Conservation (phyloP, 2,113 vertebrate species). For the Indicator indicator region DNA sequence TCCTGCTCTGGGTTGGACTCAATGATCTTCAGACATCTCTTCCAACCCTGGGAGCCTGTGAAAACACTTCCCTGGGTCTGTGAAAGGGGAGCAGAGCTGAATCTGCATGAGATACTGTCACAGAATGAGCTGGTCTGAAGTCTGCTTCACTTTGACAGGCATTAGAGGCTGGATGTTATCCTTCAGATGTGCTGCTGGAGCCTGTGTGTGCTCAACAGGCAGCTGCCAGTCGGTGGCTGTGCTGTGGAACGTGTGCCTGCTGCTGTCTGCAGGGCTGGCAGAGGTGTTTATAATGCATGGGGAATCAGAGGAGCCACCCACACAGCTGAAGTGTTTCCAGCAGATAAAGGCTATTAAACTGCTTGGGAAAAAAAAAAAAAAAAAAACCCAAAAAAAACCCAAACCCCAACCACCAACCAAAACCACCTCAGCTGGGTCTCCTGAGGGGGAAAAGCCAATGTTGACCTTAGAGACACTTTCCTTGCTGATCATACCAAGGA, state of each 20-base stretch:
- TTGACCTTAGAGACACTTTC: slow-evolving; percentile 50
- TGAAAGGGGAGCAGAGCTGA: not conserved
- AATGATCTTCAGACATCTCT: too few species aligned
- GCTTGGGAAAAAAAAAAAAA: slow-evolving; percentile 28
- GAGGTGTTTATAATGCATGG: slow-evolving; percentile 40
- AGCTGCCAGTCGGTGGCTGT: not conserved
- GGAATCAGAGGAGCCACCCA: slow-evolving; percentile 13
- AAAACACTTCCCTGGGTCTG: too few species aligned
- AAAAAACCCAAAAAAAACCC: too few species aligned
- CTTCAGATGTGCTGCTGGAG: not conserved
- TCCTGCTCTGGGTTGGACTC: too few species aligned
- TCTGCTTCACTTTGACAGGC: not conserved
- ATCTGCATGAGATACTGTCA: not conserved
- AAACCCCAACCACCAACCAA: too few species aligned
- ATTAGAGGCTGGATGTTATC: not conserved
- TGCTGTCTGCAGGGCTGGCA: not conserved
- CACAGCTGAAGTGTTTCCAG: slow-evolving; percentile 27
- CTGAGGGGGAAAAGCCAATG: slow-evolving; percentile 45
- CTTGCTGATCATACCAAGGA: slow-evolving; percentile 38
- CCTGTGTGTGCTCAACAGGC: not conserved
- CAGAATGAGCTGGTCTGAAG: not conserved
- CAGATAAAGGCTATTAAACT: slow-evolving; percentile 57
- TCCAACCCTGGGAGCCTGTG: too few species aligned
- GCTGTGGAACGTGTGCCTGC: not conserved
- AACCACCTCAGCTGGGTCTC: slow-evolving; percentile 9